A percentile compares a stretch with the other conserved stretches of the same genome.
These are phyloP conservation scores for Sphinx pinastri DNA, from an alignment of 2,888 invertebrate species.

Conservation along the genomic window DNA sequence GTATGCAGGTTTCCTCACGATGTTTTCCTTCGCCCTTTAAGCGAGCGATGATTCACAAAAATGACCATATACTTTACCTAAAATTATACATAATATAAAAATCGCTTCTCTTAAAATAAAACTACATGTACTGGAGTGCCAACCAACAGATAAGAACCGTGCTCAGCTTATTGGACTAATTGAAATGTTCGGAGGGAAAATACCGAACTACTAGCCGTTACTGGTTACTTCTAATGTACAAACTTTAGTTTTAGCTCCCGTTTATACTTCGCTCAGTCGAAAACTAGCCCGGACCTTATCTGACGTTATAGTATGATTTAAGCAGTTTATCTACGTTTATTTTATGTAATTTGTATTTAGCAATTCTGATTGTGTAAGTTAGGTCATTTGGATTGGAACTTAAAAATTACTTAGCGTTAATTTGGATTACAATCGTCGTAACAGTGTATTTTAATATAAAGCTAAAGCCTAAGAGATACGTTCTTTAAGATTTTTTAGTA, in stretches of 20 bases:
- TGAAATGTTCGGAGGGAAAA: slow-evolving; percentile 39
- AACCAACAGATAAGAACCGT: slow-evolving; percentile 42
- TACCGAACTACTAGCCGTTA: background rate
- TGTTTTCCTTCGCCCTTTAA: too few species aligned
- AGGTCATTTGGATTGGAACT: background rate
- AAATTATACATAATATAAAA: too few species aligned
- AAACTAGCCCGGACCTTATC: slow-evolving; percentile 10
- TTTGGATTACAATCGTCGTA: background rate
- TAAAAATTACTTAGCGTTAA: background rate
- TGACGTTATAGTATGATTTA: slow-evolving; percentile 11
- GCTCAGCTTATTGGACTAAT: slow-evolving; percentile 42
- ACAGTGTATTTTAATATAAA: too few species aligned
- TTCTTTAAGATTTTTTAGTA: too few species aligned
- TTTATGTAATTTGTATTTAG: slow-evolving; percentile 7
- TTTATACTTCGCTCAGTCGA: slow-evolving; percentile 8
- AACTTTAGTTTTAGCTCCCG: slow-evolving; percentile 26
- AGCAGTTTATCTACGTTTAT: background rate
- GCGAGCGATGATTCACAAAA: too few species aligned
- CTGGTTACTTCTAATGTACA: slow-evolving; percentile 30
- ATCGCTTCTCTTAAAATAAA: background rate
- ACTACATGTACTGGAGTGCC: slow-evolving; percentile 37
- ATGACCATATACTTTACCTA: too few species aligned
- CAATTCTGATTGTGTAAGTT: background rate
- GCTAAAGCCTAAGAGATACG: too few species aligned
- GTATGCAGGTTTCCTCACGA: too few species aligned